phyloP scores from a whole-genome alignment of 2,113 vertebrate genomes.

The Hemichromis elongatus region DNA sequence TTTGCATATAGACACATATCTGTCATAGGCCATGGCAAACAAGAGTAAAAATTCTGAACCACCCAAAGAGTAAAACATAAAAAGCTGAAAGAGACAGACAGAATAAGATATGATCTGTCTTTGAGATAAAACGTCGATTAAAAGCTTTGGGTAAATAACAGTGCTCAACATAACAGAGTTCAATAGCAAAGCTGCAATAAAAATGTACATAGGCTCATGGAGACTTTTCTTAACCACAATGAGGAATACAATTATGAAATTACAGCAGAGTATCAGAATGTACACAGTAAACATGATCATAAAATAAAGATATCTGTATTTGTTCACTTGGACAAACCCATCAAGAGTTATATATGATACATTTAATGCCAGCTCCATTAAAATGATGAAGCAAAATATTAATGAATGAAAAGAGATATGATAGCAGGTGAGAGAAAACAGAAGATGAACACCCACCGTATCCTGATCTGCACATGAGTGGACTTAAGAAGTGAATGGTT shows the following conservation, averaged over 20 bases:
- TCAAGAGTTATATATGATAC: not conserved
- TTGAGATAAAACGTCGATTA: not conserved
- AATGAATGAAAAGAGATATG: not conserved
- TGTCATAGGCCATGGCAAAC: no score
- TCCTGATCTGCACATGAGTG: not conserved
- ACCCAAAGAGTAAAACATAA: not conserved
- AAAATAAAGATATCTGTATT: slow-evolving; percentile 25
- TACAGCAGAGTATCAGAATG: not conserved
- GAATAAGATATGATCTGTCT: not conserved
- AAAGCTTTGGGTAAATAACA: not conserved
- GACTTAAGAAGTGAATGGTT: not conserved
- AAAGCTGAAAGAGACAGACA: not conserved
- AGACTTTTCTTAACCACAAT: not conserved
- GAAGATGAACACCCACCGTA: not conserved
- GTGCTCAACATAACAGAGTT: not conserved
- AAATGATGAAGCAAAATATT: not conserved
- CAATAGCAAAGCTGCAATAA: not conserved
- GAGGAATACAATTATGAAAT: not conserved
- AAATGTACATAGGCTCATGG: not conserved
- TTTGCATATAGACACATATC: no score
- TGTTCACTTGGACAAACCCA: not conserved
- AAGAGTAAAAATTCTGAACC: not conserved
- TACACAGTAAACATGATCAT: not conserved
- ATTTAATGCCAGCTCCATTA: slow-evolving; percentile 2
- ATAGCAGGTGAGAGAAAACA: not conserved